A percentile compares a stretch with the other conserved stretches of the same genome.
Evolutionary conservation across 2,888 invertebrate species (phyloP).

Genomic region (Dinocampus coccinellae): DNA sequence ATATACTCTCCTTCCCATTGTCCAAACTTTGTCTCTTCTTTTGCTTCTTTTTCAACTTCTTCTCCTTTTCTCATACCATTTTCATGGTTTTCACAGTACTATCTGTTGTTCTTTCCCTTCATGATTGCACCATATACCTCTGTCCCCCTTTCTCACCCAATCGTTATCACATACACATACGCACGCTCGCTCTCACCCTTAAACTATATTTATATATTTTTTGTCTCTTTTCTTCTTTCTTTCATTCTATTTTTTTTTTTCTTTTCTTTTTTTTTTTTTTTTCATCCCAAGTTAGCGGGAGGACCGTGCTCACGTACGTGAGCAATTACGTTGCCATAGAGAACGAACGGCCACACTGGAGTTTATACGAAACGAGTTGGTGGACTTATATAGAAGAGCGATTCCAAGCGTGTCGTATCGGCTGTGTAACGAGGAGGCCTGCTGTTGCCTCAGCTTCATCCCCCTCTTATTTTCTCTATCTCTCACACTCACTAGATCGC

Average conservation of each 20-base stretch:
- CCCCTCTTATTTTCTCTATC: not conserved
- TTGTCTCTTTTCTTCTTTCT: not conserved
- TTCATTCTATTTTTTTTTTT: not conserved
- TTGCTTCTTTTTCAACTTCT: no score
- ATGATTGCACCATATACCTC: no score
- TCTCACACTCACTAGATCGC: no score
- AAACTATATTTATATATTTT: no score
- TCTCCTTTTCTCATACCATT: no score
- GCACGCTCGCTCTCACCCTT: no score
- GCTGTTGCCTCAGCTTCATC: conserved; percentile 5
- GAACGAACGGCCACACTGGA: conserved; percentile 33
- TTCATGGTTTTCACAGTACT: no score
- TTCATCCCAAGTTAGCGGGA: conserved; percentile 27
- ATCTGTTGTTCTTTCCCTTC: no score
- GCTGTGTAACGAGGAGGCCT: conserved; percentile 31
- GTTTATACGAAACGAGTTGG: conserved; percentile 27
- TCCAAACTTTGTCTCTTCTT: conserved; percentile 24
- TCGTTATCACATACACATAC: no score
- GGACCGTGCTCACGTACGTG: conserved; percentile 61
- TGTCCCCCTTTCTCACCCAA: no score
- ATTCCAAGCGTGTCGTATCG: conserved; percentile 45
- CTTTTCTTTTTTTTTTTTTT: conserved; percentile 16
- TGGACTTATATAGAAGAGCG: conserved; percentile 26
- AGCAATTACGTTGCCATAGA: conserved; percentile 57
- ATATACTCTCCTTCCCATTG: conserved; percentile 52